Conservation (phyloP, 2,888 invertebrate genomes). For the Drosophila paramelanica region DNA sequence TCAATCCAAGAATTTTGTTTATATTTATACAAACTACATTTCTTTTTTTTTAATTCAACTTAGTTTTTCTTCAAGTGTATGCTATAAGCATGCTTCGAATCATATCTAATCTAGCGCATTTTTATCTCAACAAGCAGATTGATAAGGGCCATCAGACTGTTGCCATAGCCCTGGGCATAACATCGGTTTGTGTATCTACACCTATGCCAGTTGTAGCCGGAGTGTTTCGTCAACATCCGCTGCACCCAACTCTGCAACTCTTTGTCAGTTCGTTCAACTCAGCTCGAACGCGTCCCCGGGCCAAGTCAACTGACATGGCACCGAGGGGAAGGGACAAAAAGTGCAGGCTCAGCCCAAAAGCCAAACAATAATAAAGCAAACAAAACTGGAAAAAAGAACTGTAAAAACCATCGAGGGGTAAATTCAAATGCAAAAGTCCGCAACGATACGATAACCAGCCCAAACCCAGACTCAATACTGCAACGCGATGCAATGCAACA, state of each 20-base stretch:
- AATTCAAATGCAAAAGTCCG: conserved; percentile 46
- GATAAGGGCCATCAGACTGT: conserved; percentile 30
- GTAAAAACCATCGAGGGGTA: conserved; percentile 35
- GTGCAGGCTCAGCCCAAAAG: conserved; percentile 19
- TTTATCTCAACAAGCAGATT: conserved; percentile 38
- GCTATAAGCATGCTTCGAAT: conserved; percentile 12
- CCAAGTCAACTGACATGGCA: conserved; percentile 10
- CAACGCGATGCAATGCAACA: conserved; percentile 16
- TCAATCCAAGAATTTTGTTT: too few species aligned
- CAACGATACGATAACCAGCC: conserved; percentile 27
- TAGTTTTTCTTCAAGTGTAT: background rate
- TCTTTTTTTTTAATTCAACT: too few species aligned
- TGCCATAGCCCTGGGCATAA: background rate
- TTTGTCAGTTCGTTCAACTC: conserved; percentile 52
- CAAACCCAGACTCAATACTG: conserved; percentile 7
- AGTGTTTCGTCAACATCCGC: conserved; percentile 43
- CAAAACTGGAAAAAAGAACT: conserved; percentile 35
- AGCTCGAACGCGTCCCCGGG: background rate
- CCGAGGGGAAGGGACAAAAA: conserved; percentile 1
- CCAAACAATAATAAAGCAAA: conserved; percentile 25
- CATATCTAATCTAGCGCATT: conserved; percentile 48
- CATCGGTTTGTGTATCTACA: conserved; percentile 6
- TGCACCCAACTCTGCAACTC: conserved; percentile 35
- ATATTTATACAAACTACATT: too few species aligned
- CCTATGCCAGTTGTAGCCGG: conserved; percentile 9